Conservation (phyloP, 2,888 invertebrate genomes). For the Stratiomys singularior region DNA sequence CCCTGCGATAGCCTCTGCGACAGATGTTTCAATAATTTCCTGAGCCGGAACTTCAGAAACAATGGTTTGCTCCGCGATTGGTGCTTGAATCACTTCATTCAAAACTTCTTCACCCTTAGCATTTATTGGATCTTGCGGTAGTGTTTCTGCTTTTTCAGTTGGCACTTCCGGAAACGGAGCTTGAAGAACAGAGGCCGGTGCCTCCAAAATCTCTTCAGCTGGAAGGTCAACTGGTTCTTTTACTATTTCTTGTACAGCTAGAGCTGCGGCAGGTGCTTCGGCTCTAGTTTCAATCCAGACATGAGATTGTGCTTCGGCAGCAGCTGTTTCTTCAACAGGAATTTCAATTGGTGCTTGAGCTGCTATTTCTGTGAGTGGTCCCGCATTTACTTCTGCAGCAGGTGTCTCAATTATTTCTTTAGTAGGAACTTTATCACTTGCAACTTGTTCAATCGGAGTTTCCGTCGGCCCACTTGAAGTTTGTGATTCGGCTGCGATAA, state of each 20-base stretch:
- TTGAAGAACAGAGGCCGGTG: too few relatives aligned
- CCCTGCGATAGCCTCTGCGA: not conserved
- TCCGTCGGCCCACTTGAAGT: not conserved
- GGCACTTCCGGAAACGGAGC: too few relatives aligned
- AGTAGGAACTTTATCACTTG: not conserved
- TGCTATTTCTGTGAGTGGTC: not conserved
- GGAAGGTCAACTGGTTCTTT: too few relatives aligned
- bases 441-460: not conserved
- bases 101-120: too few relatives aligned
- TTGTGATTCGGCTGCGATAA: not conserved
- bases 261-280: not conserved
- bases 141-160: too few relatives aligned
- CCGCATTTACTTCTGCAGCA: not conserved
- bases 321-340: not conserved
- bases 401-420: not conserved
- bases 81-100: too few relatives aligned
- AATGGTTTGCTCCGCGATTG: too few relatives aligned
- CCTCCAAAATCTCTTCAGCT: too few relatives aligned
- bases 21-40: not conserved
- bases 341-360: not conserved
- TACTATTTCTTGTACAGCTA: too few relatives aligned
- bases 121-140: too few relatives aligned
- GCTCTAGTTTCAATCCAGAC: not conserved
- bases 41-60: not conserved
- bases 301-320: constrained; percentile 29